phyloP scores from a whole-genome alignment of 2,113 vertebrate genomes.

The Neogobius melanostomus region DNA sequence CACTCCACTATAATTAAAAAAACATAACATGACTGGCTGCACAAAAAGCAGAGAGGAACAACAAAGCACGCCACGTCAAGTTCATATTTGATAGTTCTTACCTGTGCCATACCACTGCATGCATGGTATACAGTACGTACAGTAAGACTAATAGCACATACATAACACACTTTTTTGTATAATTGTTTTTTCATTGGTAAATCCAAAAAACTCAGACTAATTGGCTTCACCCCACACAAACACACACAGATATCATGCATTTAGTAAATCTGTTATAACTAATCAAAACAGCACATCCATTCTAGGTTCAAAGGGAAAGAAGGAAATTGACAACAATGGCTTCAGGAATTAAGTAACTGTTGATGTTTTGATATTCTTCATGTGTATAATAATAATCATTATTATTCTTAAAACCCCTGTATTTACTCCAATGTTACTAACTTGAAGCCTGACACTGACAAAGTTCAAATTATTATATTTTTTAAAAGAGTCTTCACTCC shows the following conservation, averaged over 20 bases:
- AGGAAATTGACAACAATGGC: too few species aligned
- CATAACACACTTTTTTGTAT: neutral
- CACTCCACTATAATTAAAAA: neutral
- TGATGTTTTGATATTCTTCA: too few species aligned
- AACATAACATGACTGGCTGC: conserved; percentile 7
- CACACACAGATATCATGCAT: neutral
- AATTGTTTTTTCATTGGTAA: neutral
- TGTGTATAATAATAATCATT: too few species aligned
- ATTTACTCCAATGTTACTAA: too few species aligned
- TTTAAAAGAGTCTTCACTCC: too few species aligned
- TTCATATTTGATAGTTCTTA: neutral
- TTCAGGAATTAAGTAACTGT: too few species aligned
- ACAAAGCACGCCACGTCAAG: neutral
- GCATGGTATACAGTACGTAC: neutral
- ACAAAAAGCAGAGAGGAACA: neutral
- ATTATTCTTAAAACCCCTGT: too few species aligned
- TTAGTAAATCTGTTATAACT: neutral
- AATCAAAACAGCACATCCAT: neutral
- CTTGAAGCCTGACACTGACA: too few species aligned
- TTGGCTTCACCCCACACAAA: neutral
- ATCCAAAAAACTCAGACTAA: neutral
- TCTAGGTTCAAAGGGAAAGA: too few species aligned
- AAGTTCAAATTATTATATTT: too few species aligned
- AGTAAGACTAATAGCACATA: neutral
- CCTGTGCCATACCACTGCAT: neutral